Evolutionary conservation across 2,797 vertebrate species (phyloP).

Genomic region (Phoebastria nigripes): DNA sequence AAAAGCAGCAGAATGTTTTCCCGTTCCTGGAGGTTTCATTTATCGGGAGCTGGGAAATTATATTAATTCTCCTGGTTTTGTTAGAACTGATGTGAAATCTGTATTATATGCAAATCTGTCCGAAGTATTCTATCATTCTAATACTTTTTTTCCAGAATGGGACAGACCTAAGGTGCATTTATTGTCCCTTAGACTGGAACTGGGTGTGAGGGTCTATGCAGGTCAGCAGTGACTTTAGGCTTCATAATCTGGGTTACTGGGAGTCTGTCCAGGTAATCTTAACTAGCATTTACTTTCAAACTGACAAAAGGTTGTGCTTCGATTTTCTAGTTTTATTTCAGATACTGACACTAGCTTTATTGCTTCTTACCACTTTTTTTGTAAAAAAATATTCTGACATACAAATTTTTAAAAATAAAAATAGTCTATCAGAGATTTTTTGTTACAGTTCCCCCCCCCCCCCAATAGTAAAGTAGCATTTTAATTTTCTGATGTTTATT

Average conservation of each 20-base stretch:
- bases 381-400: too few species aligned
- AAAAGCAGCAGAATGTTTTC: neutral
- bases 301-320: neutral
- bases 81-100: neutral
- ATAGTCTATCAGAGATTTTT: neutral
- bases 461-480: neutral
- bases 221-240: neutral
- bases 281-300: neutral
- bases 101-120: neutral
- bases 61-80: neutral
- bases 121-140: too few species aligned
- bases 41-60: neutral
- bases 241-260: fast-evolving
- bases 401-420: neutral
- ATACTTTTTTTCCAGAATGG: neutral
- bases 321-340: neutral
- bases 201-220: neutral
- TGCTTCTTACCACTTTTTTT: neutral
- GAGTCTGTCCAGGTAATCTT: neutral
- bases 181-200: neutral
- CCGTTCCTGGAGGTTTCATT: fast-evolving
- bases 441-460: too few species aligned
- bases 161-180: neutral
- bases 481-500: neutral
- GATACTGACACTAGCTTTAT: neutral